Conservation (phyloP, 2,113 vertebrate genomes). For the Dasypus novemcinctus region DNA sequence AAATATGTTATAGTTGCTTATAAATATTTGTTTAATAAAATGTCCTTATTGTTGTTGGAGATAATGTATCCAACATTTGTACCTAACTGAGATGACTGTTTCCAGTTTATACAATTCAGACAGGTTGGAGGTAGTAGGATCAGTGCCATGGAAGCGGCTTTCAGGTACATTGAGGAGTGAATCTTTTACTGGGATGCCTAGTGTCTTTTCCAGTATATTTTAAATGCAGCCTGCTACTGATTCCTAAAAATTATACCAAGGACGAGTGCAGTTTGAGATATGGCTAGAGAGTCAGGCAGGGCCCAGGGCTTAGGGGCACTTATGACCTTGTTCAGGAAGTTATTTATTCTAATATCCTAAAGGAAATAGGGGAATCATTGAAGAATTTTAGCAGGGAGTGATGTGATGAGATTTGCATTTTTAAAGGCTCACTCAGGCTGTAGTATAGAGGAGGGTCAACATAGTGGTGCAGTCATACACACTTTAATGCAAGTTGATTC, state of each 20-base stretch:
- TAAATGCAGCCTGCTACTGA: background rate
- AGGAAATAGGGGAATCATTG: background rate
- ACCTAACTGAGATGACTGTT: background rate
- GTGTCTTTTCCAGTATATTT: background rate
- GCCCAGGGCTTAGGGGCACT: background rate
- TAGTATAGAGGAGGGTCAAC: background rate
- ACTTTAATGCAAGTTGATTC: background rate
- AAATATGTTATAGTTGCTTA: background rate
- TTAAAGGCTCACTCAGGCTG: background rate
- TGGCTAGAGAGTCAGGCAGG: background rate
- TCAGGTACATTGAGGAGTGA: background rate
- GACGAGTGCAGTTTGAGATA: background rate
- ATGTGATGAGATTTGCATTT: too few species aligned
- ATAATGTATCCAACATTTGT: background rate
- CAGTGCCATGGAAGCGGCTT: background rate
- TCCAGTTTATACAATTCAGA: background rate
- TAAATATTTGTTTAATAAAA: constrained; percentile 30
- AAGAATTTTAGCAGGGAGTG: background rate
- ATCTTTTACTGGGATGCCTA: background rate
- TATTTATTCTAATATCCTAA: background rate
- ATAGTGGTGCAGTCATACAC: background rate
- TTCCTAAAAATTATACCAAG: background rate
- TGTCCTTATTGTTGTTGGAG: background rate
- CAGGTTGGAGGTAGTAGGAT: background rate
- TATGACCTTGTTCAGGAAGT: background rate